Evolutionary conservation across 2,888 invertebrate species (phyloP).

Genomic region (Nycteola revayana): DNA sequence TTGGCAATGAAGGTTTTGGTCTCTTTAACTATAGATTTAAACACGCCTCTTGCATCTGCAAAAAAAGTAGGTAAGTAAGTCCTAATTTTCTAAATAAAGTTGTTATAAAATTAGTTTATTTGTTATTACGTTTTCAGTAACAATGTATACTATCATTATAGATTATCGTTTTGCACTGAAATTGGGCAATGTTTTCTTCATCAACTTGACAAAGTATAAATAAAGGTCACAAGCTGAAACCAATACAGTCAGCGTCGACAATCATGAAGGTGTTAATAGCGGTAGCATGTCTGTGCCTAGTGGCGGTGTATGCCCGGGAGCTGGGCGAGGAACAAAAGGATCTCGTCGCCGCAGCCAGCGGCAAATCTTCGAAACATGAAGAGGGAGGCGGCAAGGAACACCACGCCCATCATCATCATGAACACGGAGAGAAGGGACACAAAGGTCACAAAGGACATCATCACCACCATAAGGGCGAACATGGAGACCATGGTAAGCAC

Average conservation of each 20-base stretch:
- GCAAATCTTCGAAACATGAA: constrained; percentile 57
- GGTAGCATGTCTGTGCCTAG: constrained; percentile 60
- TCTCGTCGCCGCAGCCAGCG: constrained; percentile 65
- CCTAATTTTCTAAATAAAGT: too few relatives aligned
- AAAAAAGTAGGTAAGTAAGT: too few relatives aligned
- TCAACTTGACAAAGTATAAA: constrained; percentile 54
- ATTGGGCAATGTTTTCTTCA: constrained; percentile 60
- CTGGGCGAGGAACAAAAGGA: constrained; percentile 62
- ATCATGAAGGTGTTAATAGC: constrained; percentile 67
- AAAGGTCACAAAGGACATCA: constrained; percentile 73
- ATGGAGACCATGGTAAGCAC: constrained; percentile 65
- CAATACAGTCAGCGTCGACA: constrained; percentile 47
- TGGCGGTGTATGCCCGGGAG: constrained; percentile 59
- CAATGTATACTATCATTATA: too few relatives aligned
- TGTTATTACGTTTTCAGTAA: too few relatives aligned
- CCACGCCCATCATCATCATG: constrained; percentile 65
- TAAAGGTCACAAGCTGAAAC: constrained; percentile 44
- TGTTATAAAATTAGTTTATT: too few relatives aligned
- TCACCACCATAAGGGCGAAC: constrained; percentile 71
- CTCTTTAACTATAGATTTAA: too few relatives aligned
- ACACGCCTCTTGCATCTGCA: too few relatives aligned
- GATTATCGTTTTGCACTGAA: too few relatives aligned
- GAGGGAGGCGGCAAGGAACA: constrained; percentile 67
- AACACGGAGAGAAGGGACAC: constrained; percentile 64
- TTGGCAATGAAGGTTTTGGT: too few relatives aligned